Conservation (phyloP, 2,113 vertebrate genomes). For the Alexandromys fortis region DNA sequence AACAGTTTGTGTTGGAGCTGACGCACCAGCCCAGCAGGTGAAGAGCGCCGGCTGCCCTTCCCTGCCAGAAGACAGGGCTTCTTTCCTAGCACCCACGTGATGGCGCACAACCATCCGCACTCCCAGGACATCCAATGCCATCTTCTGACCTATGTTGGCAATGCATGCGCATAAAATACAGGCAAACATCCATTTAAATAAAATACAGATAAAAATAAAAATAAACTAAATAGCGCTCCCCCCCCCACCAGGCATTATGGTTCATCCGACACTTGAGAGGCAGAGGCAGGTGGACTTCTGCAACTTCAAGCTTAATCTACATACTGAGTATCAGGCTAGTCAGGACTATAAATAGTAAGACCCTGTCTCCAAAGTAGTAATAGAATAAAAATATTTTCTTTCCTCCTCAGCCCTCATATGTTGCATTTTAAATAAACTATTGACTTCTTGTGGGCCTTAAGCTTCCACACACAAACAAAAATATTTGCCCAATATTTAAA, state of each 20-base stretch:
- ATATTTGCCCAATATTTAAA: slow-evolving; percentile 4
- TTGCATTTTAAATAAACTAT: slow-evolving; percentile 21
- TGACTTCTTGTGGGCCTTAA: slow-evolving; percentile 14
- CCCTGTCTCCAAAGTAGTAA: not conserved
- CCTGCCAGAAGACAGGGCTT: not conserved
- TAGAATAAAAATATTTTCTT: not conserved
- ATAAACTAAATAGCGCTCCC: not conserved
- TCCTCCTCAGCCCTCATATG: not conserved
- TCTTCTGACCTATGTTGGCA: not conserved
- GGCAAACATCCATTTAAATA: not conserved
- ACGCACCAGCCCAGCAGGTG: too few relatives aligned
- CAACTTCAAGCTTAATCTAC: not conserved
- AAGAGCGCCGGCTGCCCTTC: not conserved
- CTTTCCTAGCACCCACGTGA: not conserved
- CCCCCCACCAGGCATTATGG: not conserved
- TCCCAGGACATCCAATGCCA: not conserved
- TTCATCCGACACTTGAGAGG: not conserved
- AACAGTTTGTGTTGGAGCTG: not conserved
- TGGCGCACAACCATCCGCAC: not conserved
- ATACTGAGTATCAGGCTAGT: not conserved
- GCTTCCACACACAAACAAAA: slow-evolving; percentile 32
- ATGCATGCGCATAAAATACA: not conserved
- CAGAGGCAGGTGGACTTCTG: not conserved
- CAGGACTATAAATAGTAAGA: not conserved
- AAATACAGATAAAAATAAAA: not conserved